A percentile compares a stretch with the other conserved stretches of the same genome.
phyloP scores from a whole-genome alignment of 1,140 invertebrate genomes.

The Cydia strobilella region DNA sequence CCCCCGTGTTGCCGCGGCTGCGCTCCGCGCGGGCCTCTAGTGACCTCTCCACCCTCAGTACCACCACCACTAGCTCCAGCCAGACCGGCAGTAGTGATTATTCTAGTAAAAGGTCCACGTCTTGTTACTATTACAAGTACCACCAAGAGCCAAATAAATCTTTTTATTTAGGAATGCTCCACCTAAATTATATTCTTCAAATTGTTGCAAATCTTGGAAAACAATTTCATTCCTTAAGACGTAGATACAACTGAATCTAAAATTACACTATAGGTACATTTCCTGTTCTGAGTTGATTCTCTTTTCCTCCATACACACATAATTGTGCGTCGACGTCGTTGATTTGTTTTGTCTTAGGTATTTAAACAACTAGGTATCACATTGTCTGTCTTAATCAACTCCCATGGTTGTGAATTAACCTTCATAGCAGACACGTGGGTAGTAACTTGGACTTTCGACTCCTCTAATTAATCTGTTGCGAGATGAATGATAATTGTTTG shows the following conservation, averaged over 20 bases:
- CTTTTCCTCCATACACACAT: conserved; percentile 6
- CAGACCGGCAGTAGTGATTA: conserved; percentile 69
- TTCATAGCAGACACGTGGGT: conserved; percentile 13
- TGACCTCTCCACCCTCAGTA: conserved; percentile 74
- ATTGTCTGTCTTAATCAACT: conserved; percentile 5
- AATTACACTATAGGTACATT: conserved; percentile 4
- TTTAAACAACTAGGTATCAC: conserved; percentile 19
- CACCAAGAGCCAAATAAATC: conserved; percentile 27
- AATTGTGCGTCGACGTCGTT: neutral
- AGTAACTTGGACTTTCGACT: conserved; percentile 12
- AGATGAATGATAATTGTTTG: conserved; percentile 2
- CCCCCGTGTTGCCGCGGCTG: conserved; percentile 77
- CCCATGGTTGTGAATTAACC: conserved; percentile 28
- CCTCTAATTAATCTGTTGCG: conserved; percentile 17
- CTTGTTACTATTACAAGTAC: conserved; percentile 35
- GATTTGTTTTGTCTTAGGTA: conserved; percentile 1
- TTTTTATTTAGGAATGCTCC: neutral
- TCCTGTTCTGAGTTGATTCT: neutral
- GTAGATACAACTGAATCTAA: conserved; percentile 9
- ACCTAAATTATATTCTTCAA: neutral
- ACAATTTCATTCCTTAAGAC: conserved; percentile 1
- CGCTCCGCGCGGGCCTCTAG: conserved; percentile 82
- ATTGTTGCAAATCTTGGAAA: neutral
- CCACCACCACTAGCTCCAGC: conserved; percentile 74
- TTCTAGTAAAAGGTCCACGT: conserved; percentile 68